Base-by-base conservation (phyloP, 2,888 invertebrate genomes). In the Lepidocyrtinus sp. region DNA sequence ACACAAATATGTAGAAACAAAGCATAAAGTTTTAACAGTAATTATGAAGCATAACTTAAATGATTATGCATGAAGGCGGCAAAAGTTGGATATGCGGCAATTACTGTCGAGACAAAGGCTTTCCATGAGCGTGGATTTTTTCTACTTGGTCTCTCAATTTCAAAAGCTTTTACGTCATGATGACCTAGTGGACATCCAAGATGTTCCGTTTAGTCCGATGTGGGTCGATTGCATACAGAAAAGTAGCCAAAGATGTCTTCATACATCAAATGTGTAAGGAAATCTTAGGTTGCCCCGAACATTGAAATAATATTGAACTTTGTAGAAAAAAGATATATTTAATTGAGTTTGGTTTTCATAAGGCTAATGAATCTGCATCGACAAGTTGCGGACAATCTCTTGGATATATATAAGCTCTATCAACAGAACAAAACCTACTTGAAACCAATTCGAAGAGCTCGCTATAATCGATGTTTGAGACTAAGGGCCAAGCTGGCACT, bases 321-420 rank as follows among this genome's bases (percentile, higher is more conserved):
- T 36, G 36, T n/a, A n/a, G n/a, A n/a, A 36, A 36, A 5, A 12
- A 36, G 5, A 12, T 36, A 12, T 36, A 36, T 36, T 36, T 36
- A 36, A 55, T 3, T 26, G 9, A 46, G 3, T 45, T 22, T 36
- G 12, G 12, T 61, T 26, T 59, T 27, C 2, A 15, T 15, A 22
- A 85, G 85, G 46, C 26, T 85, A 2, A 81, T 85, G 83, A 85
- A 85, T 50, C 45, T 85, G 15, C 85, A 85, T 63, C 81, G 85
- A 9, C 75, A 82, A 67, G 72, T 82, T 64, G 82, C 83, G 3
- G 83, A 85, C 64, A 75, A 82, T 61, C 24, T 85, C n/a, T 50
- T 82, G 9, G 73, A 71, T 2, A 46, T 83, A 15, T 64, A 72
- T 15, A 27, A 80, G 1, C 24, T 75, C 25, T 77, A 77, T 24